Base-by-base conservation (phyloP, 2,113 vertebrate genomes). In the Coreoperca whiteheadi region DNA sequence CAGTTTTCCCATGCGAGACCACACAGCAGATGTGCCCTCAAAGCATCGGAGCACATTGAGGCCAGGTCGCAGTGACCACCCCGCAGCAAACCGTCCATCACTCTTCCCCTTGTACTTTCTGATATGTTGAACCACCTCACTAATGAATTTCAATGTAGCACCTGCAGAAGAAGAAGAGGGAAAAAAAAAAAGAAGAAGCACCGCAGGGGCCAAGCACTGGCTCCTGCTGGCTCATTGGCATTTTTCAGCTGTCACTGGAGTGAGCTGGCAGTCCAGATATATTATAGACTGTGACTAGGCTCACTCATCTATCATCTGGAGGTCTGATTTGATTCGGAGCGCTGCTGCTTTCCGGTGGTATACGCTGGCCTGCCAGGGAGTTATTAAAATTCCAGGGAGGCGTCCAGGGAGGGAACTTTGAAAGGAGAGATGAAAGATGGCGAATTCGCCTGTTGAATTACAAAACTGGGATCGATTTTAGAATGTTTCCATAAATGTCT, bases 401-500 rank as follows among this genome's bases (percentile, higher is more conserved):
- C 48, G 61, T 89, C 85, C 73, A 68, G 81, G 86, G 89, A 88
- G 77, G 83, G 64, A 91, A 93, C 91, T 89, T 91, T 86, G 85
- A 91, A 91, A 93, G 81, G 66, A 78, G 87, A 93, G 87, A 88
- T 93, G 89, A 94, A 94, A 90, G 87, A 94, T 94, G 83, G 85
- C 54, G 46, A 91, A 88, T 87, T 84, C n/a, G 76, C 86, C 77
- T 79, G 92, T 93, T 91, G 89, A 94, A 94, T 95, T 82, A 86
- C 84, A 89, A 92, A 90, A 91, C 89, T 70, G 65, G 9, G 89
- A 93, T 91, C 65, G 81, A 91, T 95, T n/a, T 94, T 91, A 87
- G 85, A 83, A 94, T 80, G 88, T 92, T 93, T 92, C 89, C 88
- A 88, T 91, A 93, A 93, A 94, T 93, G 92, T 94, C 90, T 93